Percentiles rank a stretch among this genome's conserved stretches.
These are phyloP conservation scores for Periophthalmodon schlosseri DNA, from an alignment of 2,113 vertebrate genomes.

Conservation along the genomic window DNA sequence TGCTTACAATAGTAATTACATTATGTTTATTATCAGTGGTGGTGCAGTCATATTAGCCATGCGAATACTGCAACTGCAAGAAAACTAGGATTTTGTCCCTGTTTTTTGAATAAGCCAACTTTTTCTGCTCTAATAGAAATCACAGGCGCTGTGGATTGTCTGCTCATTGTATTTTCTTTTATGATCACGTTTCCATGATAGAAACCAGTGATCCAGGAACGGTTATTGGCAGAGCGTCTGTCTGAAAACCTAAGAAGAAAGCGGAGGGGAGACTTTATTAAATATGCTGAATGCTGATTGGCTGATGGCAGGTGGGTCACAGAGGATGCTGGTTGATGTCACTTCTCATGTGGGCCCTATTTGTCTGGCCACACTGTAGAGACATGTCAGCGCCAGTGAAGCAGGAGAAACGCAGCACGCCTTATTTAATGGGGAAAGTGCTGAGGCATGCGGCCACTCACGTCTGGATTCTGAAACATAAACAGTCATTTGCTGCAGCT, in stretches of 20 bases:
- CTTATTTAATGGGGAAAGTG: constrained; percentile 55
- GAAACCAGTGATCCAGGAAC: constrained; percentile 32
- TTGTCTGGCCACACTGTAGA: constrained; percentile 54
- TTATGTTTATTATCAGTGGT: constrained; percentile 30
- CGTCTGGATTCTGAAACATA: constrained; percentile 13
- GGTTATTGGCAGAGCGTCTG: constrained; percentile 14
- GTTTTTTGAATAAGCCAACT: constrained; percentile 44
- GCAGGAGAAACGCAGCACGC: constrained; percentile 46
- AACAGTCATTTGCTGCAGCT: constrained; percentile 22
- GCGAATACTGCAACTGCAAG: constrained; percentile 14
- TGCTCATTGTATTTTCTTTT: constrained; percentile 46
- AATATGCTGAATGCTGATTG: constrained; percentile 22
- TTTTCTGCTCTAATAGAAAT: constrained; percentile 46
- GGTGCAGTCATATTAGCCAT: constrained; percentile 40
- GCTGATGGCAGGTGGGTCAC: constrained; percentile 50
- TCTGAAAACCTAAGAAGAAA: constrained; percentile 31
- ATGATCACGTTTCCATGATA: constrained; percentile 59
- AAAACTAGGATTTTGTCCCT: constrained; percentile 21
- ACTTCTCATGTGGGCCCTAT: constrained; percentile 49
- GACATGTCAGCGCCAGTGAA: constrained; percentile 39
- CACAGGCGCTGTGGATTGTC: constrained; percentile 48
- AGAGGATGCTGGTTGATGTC: constrained; percentile 52
- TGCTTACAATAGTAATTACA: background rate
- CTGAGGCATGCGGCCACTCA: constrained; percentile 39
- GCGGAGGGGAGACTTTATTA: constrained; percentile 35